Conservation (phyloP, 2,113 vertebrate species). For the Xyrauchen texanus region DNA sequence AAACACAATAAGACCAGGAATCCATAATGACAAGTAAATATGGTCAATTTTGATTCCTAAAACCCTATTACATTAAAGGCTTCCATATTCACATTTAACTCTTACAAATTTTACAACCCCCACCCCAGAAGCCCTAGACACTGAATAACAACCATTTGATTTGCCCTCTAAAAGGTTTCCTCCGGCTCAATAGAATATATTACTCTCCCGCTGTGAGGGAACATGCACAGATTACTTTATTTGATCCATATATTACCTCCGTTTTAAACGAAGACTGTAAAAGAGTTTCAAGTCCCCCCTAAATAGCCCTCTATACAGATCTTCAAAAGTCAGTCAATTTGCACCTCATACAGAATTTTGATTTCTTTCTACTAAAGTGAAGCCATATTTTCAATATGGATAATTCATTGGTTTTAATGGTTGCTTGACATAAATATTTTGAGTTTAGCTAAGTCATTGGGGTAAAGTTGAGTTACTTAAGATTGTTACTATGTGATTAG, state of each 20-base stretch:
- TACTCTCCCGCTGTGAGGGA: conserved; percentile 12
- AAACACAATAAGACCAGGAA: too few relatives aligned
- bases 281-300: background rate
- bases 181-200: conserved; percentile 22
- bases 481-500: background rate
- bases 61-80: background rate
- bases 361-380: background rate
- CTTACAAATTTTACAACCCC: background rate
- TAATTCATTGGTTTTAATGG: conserved; percentile 10
- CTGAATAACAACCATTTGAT: conserved; percentile 18
- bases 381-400: conserved; percentile 5
- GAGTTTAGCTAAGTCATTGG: background rate
- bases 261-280: conserved; percentile 10
- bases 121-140: background rate
- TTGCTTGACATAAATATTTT: background rate
- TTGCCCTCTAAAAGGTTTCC: conserved; percentile 17
- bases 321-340: background rate
- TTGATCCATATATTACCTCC: conserved; percentile 12
- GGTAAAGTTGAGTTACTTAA: conserved; percentile 2
- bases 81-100: too few relatives aligned
- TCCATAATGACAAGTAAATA: too few relatives aligned
- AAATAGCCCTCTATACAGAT: background rate
- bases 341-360: background rate
- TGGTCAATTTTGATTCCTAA: background rate
- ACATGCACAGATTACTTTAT: conserved; percentile 3